Conservation (phyloP, 2,888 invertebrate species). For the Subacronicta megacephala region DNA sequence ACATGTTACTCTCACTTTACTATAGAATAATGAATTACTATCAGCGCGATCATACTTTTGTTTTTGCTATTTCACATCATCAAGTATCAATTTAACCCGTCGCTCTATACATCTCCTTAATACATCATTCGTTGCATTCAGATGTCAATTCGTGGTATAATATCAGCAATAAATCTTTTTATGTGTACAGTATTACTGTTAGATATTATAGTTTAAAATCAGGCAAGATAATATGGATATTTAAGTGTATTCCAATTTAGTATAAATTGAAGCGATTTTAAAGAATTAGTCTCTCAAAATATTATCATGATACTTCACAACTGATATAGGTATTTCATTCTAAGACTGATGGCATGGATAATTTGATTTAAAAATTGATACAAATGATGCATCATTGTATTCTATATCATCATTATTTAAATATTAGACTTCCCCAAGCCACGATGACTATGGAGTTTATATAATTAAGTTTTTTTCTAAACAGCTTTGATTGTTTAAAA, state of each 20-base stretch:
- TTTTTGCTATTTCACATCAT: conserved; percentile 19
- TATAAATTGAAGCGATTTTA: no score
- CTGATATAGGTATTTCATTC: no score
- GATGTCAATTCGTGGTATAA: conserved; percentile 34
- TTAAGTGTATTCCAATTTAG: background rate
- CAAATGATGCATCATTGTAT: conserved; percentile 1
- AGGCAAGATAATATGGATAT: no score
- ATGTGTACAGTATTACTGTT: no score
- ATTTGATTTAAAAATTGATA: no score
- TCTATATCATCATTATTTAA: background rate
- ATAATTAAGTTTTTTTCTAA: background rate
- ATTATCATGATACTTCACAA: no score
- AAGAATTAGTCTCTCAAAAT: no score
- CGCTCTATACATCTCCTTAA: conserved; percentile 22
- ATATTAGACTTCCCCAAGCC: background rate
- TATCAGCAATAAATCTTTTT: conserved; percentile 37
- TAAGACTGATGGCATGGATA: no score
- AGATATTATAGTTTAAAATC: no score
- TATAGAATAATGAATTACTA: background rate
- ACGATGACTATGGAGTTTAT: background rate
- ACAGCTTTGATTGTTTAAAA: conserved; percentile 6
- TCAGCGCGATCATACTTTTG: conserved; percentile 10
- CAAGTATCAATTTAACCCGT: conserved; percentile 22
- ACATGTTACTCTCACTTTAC: background rate
- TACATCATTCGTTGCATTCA: conserved; percentile 39